Base-by-base conservation (phyloP, 1,140 invertebrate species). In the Sarcophaga peregrina region DNA sequence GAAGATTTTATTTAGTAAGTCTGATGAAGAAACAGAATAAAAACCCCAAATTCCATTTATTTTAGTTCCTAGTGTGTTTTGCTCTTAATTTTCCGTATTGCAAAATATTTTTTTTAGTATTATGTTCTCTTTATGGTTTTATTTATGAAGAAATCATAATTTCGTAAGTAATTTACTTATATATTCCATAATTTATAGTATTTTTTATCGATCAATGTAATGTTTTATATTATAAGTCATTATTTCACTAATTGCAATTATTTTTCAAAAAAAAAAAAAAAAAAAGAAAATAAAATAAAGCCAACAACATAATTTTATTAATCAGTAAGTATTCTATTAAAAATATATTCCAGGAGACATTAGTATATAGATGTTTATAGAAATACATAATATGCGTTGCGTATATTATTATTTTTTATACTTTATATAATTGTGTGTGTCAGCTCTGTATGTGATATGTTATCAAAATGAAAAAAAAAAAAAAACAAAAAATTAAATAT, bases 1-100 rank as follows among this genome's bases (percentile, higher is more conserved):
- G 13, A 83, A 83, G 72, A 83, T 81, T 47, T 80, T 83, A 11
- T 83, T 83, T 68, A 25, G 58, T 13, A 74, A 81, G 58, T 73
- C 72, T 72, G 83, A 83, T 75, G 45, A 78, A 52, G 75, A 81
- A 47, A 81, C 54, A 5, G 72, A 83, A 11, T 80, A 83, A 52
- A 47, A 58, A 15, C 0, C 52, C 48, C 25, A 78, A 13, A 37
- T 20, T 68, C 81, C 80, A n/a, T 17, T 46, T 46, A 45, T 37
- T 11, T 17, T 78, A 50, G 75, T 78, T 78, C 75, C 75, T 78
- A 78, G 75, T 45, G n/a, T 48, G 45, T 48, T 48, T 76, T 37
- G 25, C 25, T 37, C 25, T 76, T 45, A 1, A 76, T 20, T 50
- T 52, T 78, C 25, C 25, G 25, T 20, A 47, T 52, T 78, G 9